Percentiles rank a stretch among this genome's conserved stretches.
phyloP scores from a whole-genome alignment of 2,888 invertebrate genomes.

The Brenthis ino region DNA sequence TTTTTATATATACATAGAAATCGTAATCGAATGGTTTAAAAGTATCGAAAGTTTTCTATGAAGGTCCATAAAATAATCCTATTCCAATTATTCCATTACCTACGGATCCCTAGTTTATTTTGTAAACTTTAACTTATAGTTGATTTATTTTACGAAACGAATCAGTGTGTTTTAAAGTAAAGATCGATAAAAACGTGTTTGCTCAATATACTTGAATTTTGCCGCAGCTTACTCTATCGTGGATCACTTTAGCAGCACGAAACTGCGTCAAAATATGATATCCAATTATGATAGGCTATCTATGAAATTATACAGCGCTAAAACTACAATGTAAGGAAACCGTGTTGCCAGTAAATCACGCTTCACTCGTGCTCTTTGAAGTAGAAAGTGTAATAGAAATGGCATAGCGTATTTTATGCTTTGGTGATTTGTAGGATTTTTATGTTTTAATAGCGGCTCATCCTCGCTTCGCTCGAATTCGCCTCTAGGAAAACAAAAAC shows the following conservation, averaged over 20 bases:
- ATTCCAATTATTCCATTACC: too few species aligned
- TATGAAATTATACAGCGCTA: conserved; percentile 37
- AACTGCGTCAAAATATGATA: conserved; percentile 34
- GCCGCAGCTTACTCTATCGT: conserved; percentile 8
- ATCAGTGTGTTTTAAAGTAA: background rate
- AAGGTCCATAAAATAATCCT: too few species aligned
- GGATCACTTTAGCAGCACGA: conserved; percentile 14
- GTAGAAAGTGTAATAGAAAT: conserved; percentile 8
- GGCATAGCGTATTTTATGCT: background rate
- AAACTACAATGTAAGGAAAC: conserved; percentile 33
- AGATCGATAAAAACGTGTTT: background rate
- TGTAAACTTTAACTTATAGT: too few species aligned
- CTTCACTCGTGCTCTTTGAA: conserved; percentile 23
- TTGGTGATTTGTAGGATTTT: too few species aligned
- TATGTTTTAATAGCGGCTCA: too few species aligned
- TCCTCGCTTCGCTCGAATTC: too few species aligned
- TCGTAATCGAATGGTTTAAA: too few species aligned
- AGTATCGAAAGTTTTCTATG: too few species aligned
- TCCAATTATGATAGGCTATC: conserved; percentile 38
- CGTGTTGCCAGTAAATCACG: conserved; percentile 28
- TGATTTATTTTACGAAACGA: too few species aligned
- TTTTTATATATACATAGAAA: too few species aligned
- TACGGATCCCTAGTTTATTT: too few species aligned
- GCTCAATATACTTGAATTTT: background rate
- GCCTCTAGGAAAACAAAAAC: too few species aligned